A percentile compares a stretch with the other conserved stretches of the same genome.
phyloP scores from a whole-genome alignment of 2,797 vertebrate species.

The Tamandua tetradactyla region DNA sequence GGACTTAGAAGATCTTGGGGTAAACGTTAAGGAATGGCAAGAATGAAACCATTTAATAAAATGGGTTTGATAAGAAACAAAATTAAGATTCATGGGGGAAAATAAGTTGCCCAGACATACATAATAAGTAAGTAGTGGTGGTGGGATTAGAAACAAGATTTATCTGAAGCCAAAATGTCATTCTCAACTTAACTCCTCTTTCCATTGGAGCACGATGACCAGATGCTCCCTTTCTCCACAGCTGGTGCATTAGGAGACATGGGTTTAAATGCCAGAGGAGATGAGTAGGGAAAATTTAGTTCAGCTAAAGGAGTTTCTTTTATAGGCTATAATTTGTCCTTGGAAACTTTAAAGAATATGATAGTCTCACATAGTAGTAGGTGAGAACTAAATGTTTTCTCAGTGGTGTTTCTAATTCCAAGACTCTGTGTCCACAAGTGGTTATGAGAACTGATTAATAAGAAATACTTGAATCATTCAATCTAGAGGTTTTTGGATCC shows the following conservation, averaged over 20 bases:
- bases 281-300: background rate
- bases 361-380: background rate
- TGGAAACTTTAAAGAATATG: background rate
- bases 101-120: background rate
- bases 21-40: background rate
- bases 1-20: background rate
- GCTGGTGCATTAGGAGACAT: background rate
- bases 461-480: background rate
- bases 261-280: background rate
- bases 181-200: rapidly evolving
- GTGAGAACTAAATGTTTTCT: background rate
- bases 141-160: background rate
- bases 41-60: background rate
- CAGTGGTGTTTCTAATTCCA: background rate
- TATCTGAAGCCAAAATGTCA: background rate
- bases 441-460: background rate
- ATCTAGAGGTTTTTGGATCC: background rate
- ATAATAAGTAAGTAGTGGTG: background rate
- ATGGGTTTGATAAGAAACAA: background rate
- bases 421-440: background rate
- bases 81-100: background rate
- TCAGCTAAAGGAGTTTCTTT: background rate
- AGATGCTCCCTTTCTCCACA: background rate
- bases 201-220: background rate
- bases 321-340: background rate